A percentile compares a stretch with the other conserved stretches of the same genome.
Evolutionary conservation across 2,113 vertebrate genomes (phyloP).

Genomic region (Ciconia maguari): DNA sequence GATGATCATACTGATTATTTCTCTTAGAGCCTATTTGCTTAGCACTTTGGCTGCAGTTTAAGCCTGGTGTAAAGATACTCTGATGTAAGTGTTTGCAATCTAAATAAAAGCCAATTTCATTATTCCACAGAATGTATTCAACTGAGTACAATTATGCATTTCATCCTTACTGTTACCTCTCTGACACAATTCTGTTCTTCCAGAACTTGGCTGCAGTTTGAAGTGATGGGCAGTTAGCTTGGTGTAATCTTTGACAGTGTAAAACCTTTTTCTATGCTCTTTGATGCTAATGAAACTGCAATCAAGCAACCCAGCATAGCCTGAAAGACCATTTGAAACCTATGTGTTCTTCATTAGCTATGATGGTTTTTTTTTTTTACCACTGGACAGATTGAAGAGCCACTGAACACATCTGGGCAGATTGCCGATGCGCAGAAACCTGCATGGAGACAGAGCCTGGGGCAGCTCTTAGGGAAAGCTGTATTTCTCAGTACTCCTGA

Average conservation of each 20-base stretch:
- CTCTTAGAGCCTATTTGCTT: neutral
- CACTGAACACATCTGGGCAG: neutral
- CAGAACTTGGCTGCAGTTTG: neutral
- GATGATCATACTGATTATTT: neutral
- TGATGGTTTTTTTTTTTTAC: neutral
- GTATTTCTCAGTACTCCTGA: neutral
- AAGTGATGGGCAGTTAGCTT: neutral
- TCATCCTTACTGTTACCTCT: neutral
- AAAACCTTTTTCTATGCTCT: neutral
- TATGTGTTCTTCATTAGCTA: neutral
- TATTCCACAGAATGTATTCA: neutral
- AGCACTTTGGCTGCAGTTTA: neutral
- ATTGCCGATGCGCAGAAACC: neutral
- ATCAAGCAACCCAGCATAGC: neutral
- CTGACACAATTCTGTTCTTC: neutral
- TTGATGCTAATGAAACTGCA: neutral
- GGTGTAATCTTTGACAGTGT: neutral
- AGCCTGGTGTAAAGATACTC: neutral
- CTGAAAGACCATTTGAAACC: neutral
- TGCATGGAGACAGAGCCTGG: neutral
- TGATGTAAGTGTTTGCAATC: neutral
- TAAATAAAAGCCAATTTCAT: constrained; percentile 6
- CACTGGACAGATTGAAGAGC: neutral
- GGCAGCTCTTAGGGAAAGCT: neutral
- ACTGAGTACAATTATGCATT: neutral